Percentiles rank a stretch among this genome's conserved stretches.
Evolutionary conservation across 2,797 vertebrate genomes (phyloP).

Genomic region (Hirundo rustica): DNA sequence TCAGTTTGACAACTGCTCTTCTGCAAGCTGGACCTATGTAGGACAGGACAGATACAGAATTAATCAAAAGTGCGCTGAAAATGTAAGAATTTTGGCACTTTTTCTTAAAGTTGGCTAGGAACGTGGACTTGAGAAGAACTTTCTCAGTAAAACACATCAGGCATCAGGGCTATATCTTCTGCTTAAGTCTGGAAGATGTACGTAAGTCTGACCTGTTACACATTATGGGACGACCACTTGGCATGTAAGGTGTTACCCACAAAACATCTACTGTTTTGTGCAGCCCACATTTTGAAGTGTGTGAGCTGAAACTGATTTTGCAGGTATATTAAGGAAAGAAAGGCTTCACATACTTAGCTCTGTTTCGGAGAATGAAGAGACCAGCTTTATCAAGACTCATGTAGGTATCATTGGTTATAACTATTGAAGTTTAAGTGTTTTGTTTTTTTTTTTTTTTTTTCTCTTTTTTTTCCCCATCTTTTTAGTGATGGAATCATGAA

Average conservation of each 20-base stretch:
- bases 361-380: not conserved
- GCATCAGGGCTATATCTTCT: not conserved
- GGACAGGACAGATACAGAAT: not conserved
- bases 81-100: not conserved
- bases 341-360: not conserved
- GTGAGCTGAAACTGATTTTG: not conserved
- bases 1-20: not conserved
- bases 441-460: too few species aligned
- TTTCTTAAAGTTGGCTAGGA: not conserved
- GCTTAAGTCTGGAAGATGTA: not conserved
- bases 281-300: not conserved
- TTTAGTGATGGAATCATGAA: not conserved
- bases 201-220: not conserved
- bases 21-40: not conserved
- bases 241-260: not conserved
- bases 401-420: not conserved
- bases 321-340: not conserved
- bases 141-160: not conserved
- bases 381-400: not conserved
- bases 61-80: not conserved
- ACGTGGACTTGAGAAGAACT: not conserved
- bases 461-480: accelerated
- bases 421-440: not conserved
- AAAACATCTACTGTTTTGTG: not conserved
- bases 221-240: not conserved